These are phyloP conservation scores for Bradypodion pumilum DNA, from an alignment of 2,797 vertebrate genomes.

Conservation along the genomic window DNA sequence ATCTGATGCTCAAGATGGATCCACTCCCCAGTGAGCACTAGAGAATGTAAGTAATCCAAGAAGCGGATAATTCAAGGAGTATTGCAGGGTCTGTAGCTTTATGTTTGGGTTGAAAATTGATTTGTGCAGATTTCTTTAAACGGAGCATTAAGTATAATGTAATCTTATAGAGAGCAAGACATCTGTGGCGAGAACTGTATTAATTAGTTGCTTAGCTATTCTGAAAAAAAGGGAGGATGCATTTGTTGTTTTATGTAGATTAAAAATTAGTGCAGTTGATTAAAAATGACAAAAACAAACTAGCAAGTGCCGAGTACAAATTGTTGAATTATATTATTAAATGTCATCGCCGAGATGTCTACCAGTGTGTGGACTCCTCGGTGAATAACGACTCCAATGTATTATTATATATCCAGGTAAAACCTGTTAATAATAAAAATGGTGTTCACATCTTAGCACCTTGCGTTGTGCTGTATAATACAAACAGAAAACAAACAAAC, in stretches of 20 bases:
- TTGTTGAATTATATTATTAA: too few species aligned
- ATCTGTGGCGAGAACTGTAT: too few species aligned
- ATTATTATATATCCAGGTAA: conserved; percentile 46
- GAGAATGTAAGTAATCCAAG: not conserved
- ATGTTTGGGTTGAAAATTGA: not conserved
- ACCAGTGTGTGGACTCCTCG: too few species aligned
- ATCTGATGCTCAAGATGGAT: not conserved
- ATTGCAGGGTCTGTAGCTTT: not conserved
- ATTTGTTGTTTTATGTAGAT: not conserved
- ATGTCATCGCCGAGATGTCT: too few species aligned
- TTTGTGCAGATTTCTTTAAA: too few species aligned
- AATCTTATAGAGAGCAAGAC: too few species aligned
- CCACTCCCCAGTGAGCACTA: not conserved
- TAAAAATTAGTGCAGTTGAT: not conserved
- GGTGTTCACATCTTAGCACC: conserved; percentile 56
- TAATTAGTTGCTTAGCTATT: too few species aligned
- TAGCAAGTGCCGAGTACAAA: conserved; percentile 15
- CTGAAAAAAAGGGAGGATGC: not conserved
- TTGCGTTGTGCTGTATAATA: conserved; percentile 54
- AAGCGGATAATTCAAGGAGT: too few species aligned
- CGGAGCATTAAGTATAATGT: too few species aligned
- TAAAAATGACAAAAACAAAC: not conserved
- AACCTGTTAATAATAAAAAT: conserved; percentile 47
- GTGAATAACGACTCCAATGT: too few species aligned
- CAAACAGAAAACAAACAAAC: conserved; percentile 18